Percentiles rank a stretch among this genome's conserved stretches.
Evolutionary conservation across 2,797 vertebrate species (phyloP).

Genomic region (Bovichtus variegatus): DNA sequence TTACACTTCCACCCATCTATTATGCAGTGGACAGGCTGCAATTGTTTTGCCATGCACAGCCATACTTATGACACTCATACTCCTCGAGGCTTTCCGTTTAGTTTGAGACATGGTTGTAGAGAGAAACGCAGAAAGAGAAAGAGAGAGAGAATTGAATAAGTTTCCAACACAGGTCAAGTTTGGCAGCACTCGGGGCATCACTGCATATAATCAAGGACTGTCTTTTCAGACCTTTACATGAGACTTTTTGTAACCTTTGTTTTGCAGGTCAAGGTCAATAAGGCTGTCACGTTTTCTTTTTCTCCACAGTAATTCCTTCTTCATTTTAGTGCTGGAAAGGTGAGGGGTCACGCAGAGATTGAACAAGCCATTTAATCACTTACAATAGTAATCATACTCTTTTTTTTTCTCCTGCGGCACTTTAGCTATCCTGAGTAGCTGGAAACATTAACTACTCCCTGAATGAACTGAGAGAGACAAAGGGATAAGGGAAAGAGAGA

Average conservation of each 20-base stretch:
- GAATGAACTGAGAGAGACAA: conserved; percentile 16
- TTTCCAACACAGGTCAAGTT: conserved; percentile 15
- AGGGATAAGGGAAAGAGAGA: background rate
- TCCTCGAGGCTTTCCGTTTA: conserved; percentile 46
- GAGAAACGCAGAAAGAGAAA: conserved; percentile 5
- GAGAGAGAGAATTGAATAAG: conserved; percentile 26
- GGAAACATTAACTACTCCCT: conserved; percentile 20
- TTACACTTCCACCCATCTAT: conserved; percentile 69
- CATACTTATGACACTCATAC: conserved; percentile 66
- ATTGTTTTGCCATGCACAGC: conserved; percentile 74
- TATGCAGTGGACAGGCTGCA: conserved; percentile 63
- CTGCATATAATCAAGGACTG: conserved; percentile 36
- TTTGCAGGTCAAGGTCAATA: conserved; percentile 43
- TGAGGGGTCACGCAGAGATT: conserved; percentile 27
- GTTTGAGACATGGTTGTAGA: conserved; percentile 21
- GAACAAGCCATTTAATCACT: conserved; percentile 47
- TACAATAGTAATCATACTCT: conserved; percentile 34
- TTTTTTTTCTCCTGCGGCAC: conserved; percentile 5
- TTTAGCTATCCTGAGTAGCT: conserved; percentile 4
- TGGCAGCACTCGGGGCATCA: background rate
- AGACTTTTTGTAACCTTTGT: conserved; percentile 32
- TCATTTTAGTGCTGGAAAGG: conserved; percentile 20
- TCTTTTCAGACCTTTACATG: conserved; percentile 37
- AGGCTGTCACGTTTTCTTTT: conserved; percentile 46
- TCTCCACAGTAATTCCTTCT: conserved; percentile 30